Conservation (phyloP, 2,113 vertebrate species). For the Chaetura pelagica region DNA sequence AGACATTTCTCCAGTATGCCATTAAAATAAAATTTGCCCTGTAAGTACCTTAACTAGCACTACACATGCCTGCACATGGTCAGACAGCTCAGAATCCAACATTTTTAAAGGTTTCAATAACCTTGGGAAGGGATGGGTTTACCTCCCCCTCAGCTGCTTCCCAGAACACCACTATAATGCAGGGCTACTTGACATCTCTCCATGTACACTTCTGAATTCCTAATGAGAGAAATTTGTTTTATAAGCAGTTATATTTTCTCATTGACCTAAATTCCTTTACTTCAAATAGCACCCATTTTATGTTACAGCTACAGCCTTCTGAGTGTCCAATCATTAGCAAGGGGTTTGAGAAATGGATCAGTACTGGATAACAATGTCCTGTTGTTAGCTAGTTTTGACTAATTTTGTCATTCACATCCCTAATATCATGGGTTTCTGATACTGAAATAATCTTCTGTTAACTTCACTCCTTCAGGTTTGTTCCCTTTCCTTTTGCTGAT, state of each 20-base stretch:
- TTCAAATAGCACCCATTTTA: not conserved
- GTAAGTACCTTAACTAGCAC: accelerated
- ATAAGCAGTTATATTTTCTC: not conserved
- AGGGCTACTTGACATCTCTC: not conserved
- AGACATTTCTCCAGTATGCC: not conserved
- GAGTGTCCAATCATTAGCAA: not conserved
- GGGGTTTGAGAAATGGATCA: not conserved
- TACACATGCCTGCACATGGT: not conserved
- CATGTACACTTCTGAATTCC: not conserved
- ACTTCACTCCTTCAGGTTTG: not conserved
- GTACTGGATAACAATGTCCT: not conserved
- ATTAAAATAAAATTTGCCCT: not conserved
- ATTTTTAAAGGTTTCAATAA: not conserved
- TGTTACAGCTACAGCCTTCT: not conserved
- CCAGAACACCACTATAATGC: not conserved
- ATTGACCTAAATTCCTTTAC: not conserved
- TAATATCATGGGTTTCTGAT: not conserved
- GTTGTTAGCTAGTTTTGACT: not conserved
- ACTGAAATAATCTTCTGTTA: not conserved
- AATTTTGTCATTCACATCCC: not conserved
- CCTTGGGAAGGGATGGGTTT: not conserved
- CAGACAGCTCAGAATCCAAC: not conserved
- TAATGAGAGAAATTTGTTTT: not conserved
- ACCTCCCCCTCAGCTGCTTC: not conserved
- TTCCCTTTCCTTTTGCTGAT: not conserved